A percentile compares a stretch with the other conserved stretches of the same genome.
Conservation (phyloP, 2,797 vertebrate genomes). For the Alauda arvensis region DNA sequence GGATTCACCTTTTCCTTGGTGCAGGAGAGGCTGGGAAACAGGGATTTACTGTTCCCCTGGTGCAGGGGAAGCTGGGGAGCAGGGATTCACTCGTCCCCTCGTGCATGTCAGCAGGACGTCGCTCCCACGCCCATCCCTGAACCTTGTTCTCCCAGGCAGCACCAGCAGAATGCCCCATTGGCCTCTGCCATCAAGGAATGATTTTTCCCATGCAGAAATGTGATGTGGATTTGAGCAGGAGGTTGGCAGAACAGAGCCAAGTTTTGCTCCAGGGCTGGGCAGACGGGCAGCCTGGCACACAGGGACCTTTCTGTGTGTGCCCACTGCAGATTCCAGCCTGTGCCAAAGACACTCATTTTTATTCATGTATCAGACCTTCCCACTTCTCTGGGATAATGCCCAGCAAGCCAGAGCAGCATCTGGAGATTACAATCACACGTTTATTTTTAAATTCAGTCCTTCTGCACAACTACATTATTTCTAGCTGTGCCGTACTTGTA, state of each 20-base stretch:
- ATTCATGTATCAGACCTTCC: slow-evolving; percentile 21
- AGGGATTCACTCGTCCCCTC: background rate
- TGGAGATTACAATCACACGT: slow-evolving; percentile 51
- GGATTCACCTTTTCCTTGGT: background rate
- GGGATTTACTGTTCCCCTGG: background rate
- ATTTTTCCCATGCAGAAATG: background rate
- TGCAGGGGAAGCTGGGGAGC: background rate
- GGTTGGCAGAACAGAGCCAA: background rate
- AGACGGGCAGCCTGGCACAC: background rate
- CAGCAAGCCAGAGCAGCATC: slow-evolving; percentile 58
- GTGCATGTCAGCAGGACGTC: accelerated
- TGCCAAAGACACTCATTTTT: slow-evolving; percentile 41
- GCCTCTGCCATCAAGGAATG: background rate
- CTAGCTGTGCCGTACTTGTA: slow-evolving; percentile 42
- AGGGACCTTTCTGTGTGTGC: background rate
- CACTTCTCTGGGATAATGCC: slow-evolving; percentile 48
- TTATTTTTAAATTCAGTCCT: slow-evolving; percentile 61
- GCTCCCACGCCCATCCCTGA: background rate
- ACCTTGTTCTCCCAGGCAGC: background rate
- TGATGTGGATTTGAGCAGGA: background rate
- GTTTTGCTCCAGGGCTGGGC: background rate
- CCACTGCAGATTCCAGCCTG: background rate
- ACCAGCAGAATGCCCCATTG: background rate
- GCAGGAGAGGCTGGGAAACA: background rate
- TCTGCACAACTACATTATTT: slow-evolving; percentile 61